Conservation (phyloP, 2,113 vertebrate species). For the Tupaia chinensis region DNA sequence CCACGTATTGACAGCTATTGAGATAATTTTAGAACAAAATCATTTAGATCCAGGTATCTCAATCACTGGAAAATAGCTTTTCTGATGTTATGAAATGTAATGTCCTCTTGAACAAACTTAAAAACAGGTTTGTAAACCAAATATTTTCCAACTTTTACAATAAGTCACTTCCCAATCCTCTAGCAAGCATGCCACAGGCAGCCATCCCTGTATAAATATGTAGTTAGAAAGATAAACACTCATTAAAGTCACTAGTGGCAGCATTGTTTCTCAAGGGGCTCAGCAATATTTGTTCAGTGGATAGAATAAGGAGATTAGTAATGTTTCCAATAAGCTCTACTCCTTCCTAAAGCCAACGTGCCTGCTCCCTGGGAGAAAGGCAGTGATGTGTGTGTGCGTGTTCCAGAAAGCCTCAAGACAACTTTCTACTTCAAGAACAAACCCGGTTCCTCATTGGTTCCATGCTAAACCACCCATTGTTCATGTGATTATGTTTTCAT, state of each 20-base stretch:
- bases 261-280: slow-evolving; percentile 76
- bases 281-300: slow-evolving; percentile 77
- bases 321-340: slow-evolving; percentile 68
- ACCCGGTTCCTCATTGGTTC: background rate
- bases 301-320: slow-evolving; percentile 69
- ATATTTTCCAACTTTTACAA: slow-evolving; percentile 68
- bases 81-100: slow-evolving; percentile 69
- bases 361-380: slow-evolving; percentile 36
- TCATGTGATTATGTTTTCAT: slow-evolving; percentile 10
- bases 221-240: slow-evolving; percentile 67
- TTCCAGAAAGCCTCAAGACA: slow-evolving; percentile 35
- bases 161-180: slow-evolving; percentile 63
- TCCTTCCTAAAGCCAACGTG: slow-evolving; percentile 68
- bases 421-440: slow-evolving; percentile 47
- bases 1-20: background rate
- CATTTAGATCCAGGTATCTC: slow-evolving; percentile 68
- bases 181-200: slow-evolving; percentile 65
- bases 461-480: slow-evolving; percentile 10
- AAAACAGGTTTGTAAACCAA: slow-evolving; percentile 68
- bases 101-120: slow-evolving; percentile 72
- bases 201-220: slow-evolving; percentile 65
- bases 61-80: slow-evolving; percentile 19
- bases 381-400: background rate
- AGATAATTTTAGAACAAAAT: slow-evolving; percentile 47
- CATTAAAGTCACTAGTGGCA: slow-evolving; percentile 69